Conservation (phyloP, 2,113 vertebrate genomes). For the Lanius collurio region DNA sequence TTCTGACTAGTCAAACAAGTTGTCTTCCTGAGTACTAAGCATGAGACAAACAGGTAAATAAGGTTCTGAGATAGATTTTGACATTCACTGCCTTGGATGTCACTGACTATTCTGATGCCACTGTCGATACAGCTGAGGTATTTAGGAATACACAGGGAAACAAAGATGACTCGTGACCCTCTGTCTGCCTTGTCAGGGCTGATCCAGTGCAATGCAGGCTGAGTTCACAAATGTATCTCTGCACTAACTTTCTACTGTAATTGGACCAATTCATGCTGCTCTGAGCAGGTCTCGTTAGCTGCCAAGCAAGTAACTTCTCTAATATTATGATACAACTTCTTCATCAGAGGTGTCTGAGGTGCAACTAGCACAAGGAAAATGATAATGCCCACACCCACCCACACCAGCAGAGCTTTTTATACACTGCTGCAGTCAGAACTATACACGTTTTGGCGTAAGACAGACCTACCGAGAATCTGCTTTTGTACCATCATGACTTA, state of each 20-base stretch:
- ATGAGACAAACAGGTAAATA: not conserved
- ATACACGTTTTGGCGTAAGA: fast-evolving
- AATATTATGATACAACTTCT: not conserved
- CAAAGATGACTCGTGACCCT: not conserved
- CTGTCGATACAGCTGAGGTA: too few species aligned
- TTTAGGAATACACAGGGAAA: not conserved
- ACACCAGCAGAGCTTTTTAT: not conserved
- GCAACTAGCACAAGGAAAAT: not conserved
- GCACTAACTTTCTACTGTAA: not conserved
- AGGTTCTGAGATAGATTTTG: not conserved
- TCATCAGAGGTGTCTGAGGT: not conserved
- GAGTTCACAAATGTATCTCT: not conserved
- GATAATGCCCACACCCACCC: fast-evolving
- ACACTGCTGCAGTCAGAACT: fast-evolving
- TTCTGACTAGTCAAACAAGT: not conserved
- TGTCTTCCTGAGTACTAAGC: not conserved
- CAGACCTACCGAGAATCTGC: not conserved
- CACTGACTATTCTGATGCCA: not conserved
- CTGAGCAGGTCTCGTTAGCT: not conserved
- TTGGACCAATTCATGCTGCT: not conserved
- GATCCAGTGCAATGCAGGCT: not conserved
- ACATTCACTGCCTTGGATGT: not conserved
- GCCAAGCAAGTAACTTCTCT: not conserved
- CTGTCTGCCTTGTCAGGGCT: fast-evolving
- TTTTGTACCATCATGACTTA: not conserved